Conservation (phyloP, 2,888 invertebrate genomes). For the Lasioglossum marginatum region DNA sequence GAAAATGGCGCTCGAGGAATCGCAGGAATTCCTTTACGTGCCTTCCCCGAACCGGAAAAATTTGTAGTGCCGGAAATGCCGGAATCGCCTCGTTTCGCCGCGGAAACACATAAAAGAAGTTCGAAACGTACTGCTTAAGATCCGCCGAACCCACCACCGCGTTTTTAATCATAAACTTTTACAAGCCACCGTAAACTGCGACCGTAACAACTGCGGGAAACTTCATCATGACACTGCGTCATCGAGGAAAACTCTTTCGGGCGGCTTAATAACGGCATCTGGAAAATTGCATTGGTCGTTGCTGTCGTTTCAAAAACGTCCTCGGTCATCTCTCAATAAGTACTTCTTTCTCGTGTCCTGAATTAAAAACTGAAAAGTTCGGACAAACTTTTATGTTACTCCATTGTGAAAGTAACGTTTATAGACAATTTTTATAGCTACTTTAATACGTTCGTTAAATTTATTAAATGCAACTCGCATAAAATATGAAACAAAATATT, state of each 20-base stretch:
- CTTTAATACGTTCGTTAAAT: no score
- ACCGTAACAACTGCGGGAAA: slow-evolving; percentile 32
- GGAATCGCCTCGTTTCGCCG: slow-evolving; percentile 30
- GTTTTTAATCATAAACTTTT: slow-evolving; percentile 56
- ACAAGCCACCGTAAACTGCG: slow-evolving; percentile 12
- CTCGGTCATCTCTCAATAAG: not conserved
- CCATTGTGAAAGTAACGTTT: no score
- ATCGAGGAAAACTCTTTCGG: slow-evolving; percentile 8
- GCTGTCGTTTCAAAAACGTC: not conserved
- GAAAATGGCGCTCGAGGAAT: slow-evolving; percentile 40
- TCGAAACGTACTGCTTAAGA: slow-evolving; percentile 38
- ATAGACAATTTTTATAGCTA: no score
- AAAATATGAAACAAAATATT: no score
- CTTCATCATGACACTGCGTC: not conserved
- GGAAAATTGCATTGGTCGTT: not conserved
- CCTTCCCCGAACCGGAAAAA: slow-evolving; percentile 38
- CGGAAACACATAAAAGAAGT: slow-evolving; percentile 46
- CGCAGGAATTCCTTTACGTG: slow-evolving; percentile 57
- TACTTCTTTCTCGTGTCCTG: not conserved
- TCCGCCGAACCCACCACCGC: not conserved
- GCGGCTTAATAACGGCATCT: not conserved
- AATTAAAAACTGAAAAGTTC: not conserved
- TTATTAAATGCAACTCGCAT: no score
- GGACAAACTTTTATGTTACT: not conserved
- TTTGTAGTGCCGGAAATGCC: slow-evolving; percentile 34